phyloP scores from a whole-genome alignment of 2,797 vertebrate species.

The Acrossocheilus wenchowensis region DNA sequence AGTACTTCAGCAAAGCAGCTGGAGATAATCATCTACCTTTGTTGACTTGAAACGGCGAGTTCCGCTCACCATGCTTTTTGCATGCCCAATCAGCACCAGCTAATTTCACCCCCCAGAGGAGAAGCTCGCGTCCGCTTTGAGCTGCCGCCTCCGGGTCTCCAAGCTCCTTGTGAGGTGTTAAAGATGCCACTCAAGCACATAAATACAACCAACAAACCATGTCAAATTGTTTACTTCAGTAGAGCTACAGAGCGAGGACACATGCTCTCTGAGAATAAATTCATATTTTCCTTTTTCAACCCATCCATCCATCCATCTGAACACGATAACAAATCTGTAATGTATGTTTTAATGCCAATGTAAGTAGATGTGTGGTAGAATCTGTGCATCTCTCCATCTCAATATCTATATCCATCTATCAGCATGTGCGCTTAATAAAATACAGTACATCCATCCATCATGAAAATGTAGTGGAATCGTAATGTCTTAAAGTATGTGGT shows the following conservation, averaged over 20 bases:
- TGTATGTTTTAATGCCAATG: not conserved
- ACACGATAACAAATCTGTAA: not conserved
- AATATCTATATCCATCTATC: not conserved
- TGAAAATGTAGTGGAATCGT: not conserved
- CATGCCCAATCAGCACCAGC: slow-evolving; percentile 21
- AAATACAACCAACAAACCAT: slow-evolving; percentile 68
- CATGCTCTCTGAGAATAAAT: not conserved
- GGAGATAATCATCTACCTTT: slow-evolving; percentile 42
- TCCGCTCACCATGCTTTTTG: slow-evolving; percentile 36
- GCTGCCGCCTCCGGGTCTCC: not conserved
- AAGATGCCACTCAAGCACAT: slow-evolving; percentile 66
- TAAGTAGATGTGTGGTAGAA: not conserved
- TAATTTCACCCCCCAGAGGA: slow-evolving; percentile 40
- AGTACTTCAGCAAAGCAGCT: slow-evolving; percentile 3
- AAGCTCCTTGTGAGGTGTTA: slow-evolving; percentile 57
- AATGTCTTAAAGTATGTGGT: not conserved
- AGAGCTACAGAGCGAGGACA: not conserved
- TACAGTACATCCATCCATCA: not conserved
- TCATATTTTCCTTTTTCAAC: not conserved
- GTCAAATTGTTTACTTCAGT: slow-evolving; percentile 65
- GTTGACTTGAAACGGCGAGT: not conserved
- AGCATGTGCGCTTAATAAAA: not conserved
- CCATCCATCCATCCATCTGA: not conserved
- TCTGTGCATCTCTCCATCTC: not conserved
- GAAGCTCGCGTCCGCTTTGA: not conserved